Evolutionary conservation across 35 echinoderm and acorn worm genomes (phyloP).

Genomic region (Heliocidaris erythrogramma): DNA sequence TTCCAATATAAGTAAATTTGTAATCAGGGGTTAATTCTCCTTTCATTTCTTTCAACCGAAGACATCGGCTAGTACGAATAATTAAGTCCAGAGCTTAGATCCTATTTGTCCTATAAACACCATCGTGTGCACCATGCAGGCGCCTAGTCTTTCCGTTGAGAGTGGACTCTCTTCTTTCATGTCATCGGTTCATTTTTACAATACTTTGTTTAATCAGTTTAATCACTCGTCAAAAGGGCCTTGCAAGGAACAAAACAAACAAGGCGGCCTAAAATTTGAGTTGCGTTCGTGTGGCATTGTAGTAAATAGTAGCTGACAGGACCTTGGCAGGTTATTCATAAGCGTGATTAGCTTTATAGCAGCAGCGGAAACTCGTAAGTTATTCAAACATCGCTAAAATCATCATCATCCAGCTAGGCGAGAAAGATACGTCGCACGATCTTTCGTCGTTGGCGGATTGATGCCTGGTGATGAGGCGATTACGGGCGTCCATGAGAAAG

Average conservation of each 20-base stretch:
- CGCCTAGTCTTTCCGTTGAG: too few relatives aligned
- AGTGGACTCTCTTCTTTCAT: background rate
- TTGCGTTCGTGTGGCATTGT: background rate
- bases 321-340: slow-evolving; percentile 1
- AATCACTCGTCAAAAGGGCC: background rate
- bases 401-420: background rate
- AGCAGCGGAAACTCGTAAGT: background rate
- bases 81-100: too few relatives aligned
- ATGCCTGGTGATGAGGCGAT: background rate
- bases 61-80: too few relatives aligned
- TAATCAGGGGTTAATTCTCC: too few relatives aligned
- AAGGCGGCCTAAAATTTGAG: background rate
- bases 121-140: too few relatives aligned
- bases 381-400: slow-evolving; percentile 18
- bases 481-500: background rate
- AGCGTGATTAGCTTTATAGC: background rate
- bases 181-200: background rate
- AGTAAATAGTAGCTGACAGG: background rate
- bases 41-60: too few relatives aligned
- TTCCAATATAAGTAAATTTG: too few relatives aligned
- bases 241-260: background rate
- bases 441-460: background rate
- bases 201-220: background rate
- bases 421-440: background rate
- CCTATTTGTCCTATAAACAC: too few relatives aligned